A percentile compares a stretch with the other conserved stretches of the same genome.
phyloP scores from a whole-genome alignment of 2,888 invertebrate genomes.

The Mantis religiosa region DNA sequence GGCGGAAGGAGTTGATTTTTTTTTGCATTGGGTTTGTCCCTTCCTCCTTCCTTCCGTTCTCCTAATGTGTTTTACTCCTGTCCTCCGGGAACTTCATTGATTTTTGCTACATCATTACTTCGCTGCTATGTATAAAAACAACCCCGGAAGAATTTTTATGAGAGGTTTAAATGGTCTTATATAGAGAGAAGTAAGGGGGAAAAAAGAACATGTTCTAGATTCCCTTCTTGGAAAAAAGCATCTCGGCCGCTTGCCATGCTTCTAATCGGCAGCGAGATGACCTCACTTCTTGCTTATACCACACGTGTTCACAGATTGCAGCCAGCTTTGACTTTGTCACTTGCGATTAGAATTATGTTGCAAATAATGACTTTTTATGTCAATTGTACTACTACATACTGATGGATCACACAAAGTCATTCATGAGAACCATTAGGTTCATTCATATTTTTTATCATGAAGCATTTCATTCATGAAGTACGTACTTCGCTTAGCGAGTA shows the following conservation, averaged over 20 bases:
- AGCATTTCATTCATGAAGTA: no score
- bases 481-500: no score
- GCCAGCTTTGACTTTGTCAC: no score
- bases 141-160: constrained; percentile 7
- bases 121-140: neutral
- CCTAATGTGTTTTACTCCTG: neutral
- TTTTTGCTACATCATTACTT: constrained; percentile 14
- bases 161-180: neutral
- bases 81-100: constrained; percentile 12
- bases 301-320: no score
- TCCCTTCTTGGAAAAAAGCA: neutral
- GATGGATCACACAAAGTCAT: no score
- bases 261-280: neutral
- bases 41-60: neutral
- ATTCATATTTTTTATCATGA: no score
- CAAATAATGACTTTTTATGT: no score
- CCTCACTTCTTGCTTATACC: neutral
- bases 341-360: no score
- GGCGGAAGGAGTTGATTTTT: neutral
- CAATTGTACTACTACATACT: no score
- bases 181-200: neutral
- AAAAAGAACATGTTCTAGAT: neutral
- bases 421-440: no score
- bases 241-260: neutral
- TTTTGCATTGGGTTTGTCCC: neutral